phyloP scores from a whole-genome alignment of 2,797 vertebrate genomes.

The Chelmon rostratus region DNA sequence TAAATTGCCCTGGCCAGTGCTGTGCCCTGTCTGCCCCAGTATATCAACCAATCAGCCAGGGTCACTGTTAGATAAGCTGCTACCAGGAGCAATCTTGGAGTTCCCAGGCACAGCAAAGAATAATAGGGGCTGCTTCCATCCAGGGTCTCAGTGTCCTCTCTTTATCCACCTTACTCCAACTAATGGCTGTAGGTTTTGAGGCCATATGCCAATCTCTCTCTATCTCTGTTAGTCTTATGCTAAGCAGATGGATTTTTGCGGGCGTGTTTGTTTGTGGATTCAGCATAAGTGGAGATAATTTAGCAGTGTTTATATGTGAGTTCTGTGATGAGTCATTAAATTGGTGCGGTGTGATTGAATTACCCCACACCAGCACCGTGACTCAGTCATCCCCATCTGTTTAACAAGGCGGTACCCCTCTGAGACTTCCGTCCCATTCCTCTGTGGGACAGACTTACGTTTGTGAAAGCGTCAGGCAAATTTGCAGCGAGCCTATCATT shows the following conservation, averaged over 20 bases:
- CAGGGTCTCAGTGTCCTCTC: not conserved
- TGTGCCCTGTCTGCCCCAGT: not conserved
- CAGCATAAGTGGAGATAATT: slow-evolving; percentile 24
- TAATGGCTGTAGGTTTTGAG: not conserved
- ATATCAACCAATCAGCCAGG: not conserved
- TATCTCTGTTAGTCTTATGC: slow-evolving; percentile 1
- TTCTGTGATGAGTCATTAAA: slow-evolving; percentile 61
- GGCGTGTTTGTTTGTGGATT: slow-evolving; percentile 24
- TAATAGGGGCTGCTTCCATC: not conserved
- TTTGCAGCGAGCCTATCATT: slow-evolving; percentile 30
- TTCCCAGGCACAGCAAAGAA: slow-evolving; percentile 1
- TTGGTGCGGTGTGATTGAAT: slow-evolving; percentile 62
- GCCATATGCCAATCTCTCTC: not conserved
- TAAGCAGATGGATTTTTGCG: slow-evolving; percentile 23
- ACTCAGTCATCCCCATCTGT: slow-evolving; percentile 61
- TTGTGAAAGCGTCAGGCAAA: slow-evolving; percentile 8
- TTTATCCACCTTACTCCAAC: not conserved
- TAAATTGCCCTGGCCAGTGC: not conserved
- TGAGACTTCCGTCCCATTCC: slow-evolving; percentile 33
- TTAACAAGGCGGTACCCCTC: slow-evolving; percentile 46
- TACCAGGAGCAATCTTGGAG: not conserved
- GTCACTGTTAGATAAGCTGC: slow-evolving; percentile 2
- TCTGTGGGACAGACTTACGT: slow-evolving; percentile 39
- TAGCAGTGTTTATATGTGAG: slow-evolving; percentile 26
- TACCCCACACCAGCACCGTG: slow-evolving; percentile 38